Conservation (phyloP, 1,140 invertebrate genomes). For the Calliphora vicina region DNA sequence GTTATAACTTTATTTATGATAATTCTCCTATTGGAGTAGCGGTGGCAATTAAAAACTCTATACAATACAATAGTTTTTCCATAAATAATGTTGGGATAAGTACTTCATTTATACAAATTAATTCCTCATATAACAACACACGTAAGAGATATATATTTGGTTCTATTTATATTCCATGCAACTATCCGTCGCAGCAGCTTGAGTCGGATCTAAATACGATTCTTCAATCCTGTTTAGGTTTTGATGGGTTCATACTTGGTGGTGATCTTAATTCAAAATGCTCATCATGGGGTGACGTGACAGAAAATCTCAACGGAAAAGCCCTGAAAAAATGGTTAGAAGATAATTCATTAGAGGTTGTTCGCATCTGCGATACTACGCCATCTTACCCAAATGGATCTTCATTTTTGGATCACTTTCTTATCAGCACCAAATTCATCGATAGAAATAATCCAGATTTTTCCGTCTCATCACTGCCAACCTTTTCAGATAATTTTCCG, state of each 20-base stretch:
- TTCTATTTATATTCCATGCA: background rate
- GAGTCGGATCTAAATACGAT: background rate
- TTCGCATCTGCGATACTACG: background rate
- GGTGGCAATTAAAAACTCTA: background rate
- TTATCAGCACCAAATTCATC: background rate
- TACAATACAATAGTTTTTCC: background rate
- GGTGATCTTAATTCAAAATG: slow-evolving; percentile 6
- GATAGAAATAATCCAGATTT: background rate
- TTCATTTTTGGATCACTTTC: slow-evolving; percentile 6
- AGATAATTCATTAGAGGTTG: background rate
- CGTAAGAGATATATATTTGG: background rate
- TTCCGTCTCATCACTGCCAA: background rate
- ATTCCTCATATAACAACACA: background rate
- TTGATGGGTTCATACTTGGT: background rate
- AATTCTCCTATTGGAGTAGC: background rate
- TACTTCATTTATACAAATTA: background rate
- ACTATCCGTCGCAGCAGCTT: background rate
- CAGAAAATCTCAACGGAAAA: background rate
- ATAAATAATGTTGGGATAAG: background rate
- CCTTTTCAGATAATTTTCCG: slow-evolving; percentile 24
- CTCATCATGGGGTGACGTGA: background rate
- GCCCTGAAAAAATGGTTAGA: background rate
- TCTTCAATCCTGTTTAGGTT: background rate
- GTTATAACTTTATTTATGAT: background rate
- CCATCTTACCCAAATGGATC: slow-evolving; percentile 12